phyloP scores from a whole-genome alignment of 2,888 invertebrate species.

The Coelogynopora nodosa region DNA sequence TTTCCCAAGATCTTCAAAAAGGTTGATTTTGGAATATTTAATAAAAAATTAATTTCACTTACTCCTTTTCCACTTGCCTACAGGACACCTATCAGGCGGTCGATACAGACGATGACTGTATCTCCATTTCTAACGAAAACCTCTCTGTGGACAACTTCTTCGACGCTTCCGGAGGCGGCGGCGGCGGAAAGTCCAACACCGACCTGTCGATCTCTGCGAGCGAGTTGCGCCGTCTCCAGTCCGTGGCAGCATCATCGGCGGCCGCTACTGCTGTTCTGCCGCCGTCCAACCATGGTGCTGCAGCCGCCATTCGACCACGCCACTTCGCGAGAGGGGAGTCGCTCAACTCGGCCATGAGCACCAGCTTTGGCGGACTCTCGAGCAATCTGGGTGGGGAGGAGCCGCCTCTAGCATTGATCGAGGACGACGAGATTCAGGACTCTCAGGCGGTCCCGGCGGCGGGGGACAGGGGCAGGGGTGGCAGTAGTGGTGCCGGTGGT shows the following conservation, averaged over 20 bases:
- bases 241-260: neutral
- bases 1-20: no score
- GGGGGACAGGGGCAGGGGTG: no score
- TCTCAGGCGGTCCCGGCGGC: neutral
- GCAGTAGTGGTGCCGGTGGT: no score
- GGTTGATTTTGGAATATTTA: no score
- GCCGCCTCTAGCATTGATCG: neutral
- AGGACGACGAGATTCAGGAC: neutral
- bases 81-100: conserved; percentile 38
- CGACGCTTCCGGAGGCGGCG: neutral
- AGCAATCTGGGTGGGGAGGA: neutral
- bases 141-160: conserved; percentile 16
- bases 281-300: neutral
- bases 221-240: neutral
- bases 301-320: neutral
- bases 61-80: no score
- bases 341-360: neutral
- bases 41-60: no score
- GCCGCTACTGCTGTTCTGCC: neutral
- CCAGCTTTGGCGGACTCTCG: neutral
- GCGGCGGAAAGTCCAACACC: neutral
- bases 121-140: neutral
- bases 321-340: neutral
- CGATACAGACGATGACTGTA: conserved; percentile 38
- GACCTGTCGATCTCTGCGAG: neutral